phyloP scores from a whole-genome alignment of 2,888 invertebrate species.

The Mesorhabditis sp. region DNA sequence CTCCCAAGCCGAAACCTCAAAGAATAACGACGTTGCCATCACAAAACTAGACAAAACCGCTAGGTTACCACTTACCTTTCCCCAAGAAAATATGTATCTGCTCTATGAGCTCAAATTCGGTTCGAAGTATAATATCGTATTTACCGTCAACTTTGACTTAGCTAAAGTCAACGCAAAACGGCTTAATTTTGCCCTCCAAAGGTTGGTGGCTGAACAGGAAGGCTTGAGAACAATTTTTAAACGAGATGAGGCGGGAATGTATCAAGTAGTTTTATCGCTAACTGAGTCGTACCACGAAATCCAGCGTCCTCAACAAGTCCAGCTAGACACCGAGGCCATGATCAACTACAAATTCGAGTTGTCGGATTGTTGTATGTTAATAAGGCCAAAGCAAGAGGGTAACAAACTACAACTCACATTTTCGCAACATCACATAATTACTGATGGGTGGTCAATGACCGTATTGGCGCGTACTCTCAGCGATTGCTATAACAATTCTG shows the following conservation, averaged over 20 bases:
- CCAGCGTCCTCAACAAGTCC: constrained; percentile 14
- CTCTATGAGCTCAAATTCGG: constrained; percentile 31
- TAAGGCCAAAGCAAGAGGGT: no score
- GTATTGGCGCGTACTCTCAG: constrained; percentile 34
- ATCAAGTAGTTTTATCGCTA: constrained; percentile 34
- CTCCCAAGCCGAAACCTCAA: not conserved
- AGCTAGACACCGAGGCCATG: not conserved
- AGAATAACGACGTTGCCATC: not conserved
- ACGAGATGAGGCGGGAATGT: constrained; percentile 4
- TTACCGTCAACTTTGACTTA: constrained; percentile 26
- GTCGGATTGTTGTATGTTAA: not conserved
- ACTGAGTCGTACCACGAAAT: constrained; percentile 31
- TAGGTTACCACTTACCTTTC: constrained; percentile 29
- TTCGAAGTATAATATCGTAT: constrained; percentile 47
- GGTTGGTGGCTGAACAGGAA: constrained; percentile 32
- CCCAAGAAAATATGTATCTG: constrained; percentile 51
- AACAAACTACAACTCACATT: constrained; percentile 21
- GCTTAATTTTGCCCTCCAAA: constrained; percentile 19
- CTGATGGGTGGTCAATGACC: constrained; percentile 56
- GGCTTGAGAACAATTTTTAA: constrained; percentile 31
- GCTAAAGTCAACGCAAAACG: constrained; percentile 15
- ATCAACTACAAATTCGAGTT: constrained; percentile 21
- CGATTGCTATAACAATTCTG: not conserved
- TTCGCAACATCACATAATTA: constrained; percentile 51
- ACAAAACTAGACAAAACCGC: not conserved